Conservation (phyloP, 1,140 invertebrate species). For the Achroia grisella region DNA sequence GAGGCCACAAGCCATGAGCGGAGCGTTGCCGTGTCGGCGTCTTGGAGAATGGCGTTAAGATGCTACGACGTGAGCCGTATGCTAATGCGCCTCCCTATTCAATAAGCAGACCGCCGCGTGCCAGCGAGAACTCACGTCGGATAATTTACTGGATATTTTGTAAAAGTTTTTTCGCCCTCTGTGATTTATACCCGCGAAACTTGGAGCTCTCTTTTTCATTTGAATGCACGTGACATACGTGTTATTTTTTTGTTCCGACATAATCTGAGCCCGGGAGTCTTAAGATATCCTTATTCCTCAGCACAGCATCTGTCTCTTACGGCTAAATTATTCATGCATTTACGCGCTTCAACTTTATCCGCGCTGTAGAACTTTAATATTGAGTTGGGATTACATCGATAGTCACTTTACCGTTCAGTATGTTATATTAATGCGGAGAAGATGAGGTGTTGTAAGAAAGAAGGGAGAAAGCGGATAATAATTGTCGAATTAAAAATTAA, state of each 20-base stretch:
- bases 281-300: slow-evolving; percentile 52
- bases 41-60: slow-evolving; percentile 31
- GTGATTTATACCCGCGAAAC: slow-evolving; percentile 72
- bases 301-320: slow-evolving; percentile 51
- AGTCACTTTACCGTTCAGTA: slow-evolving; percentile 40
- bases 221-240: slow-evolving; percentile 71
- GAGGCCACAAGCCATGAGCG: background rate
- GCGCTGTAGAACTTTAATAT: slow-evolving; percentile 38
- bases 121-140: slow-evolving; percentile 69
- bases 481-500: slow-evolving; percentile 21
- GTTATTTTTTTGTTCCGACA: slow-evolving; percentile 66
- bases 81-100: slow-evolving; percentile 67
- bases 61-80: slow-evolving; percentile 63
- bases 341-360: slow-evolving; percentile 49
- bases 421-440: slow-evolving; percentile 26
- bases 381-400: slow-evolving; percentile 43
- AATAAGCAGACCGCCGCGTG: slow-evolving; percentile 69
- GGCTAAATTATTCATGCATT: slow-evolving; percentile 66
- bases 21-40: slow-evolving; percentile 26
- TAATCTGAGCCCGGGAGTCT: slow-evolving; percentile 49
- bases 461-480: slow-evolving; percentile 3
- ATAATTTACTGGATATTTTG: slow-evolving; percentile 74
- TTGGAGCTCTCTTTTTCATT: slow-evolving; percentile 71
- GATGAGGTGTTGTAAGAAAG: slow-evolving; percentile 20
- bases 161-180: slow-evolving; percentile 71